Base-by-base conservation (phyloP, 2,113 vertebrate species). In the Cercopithecus mona region DNA sequence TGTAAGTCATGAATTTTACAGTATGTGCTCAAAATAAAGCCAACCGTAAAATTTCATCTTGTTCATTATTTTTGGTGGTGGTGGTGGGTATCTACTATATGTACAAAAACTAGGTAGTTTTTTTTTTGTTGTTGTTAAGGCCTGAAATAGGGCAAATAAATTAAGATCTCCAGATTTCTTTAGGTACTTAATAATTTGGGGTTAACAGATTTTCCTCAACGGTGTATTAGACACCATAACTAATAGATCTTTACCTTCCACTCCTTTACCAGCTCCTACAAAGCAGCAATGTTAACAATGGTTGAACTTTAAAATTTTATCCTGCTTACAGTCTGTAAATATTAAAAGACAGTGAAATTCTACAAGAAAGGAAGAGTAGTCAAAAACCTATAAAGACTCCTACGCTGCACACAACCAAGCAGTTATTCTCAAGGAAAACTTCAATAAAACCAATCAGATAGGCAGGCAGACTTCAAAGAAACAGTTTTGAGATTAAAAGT, bases 11-110 rank as follows among this genome's bases (percentile, higher is more conserved):
- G 14, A 85, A 76, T 59, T 64, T 90, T 94, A 64, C 25, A 89
- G 22, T 45, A 30, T 16, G 64, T 76, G n/a, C 48, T 81, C 68
- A 94, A 73, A 95, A 84, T 50, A 93, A 76, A 76, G 35, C 1
- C 70, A 96, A 97, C 9, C 30, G 66, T 85, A 72, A 85, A 94
- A 96, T 82, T 82, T 50, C 30, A 80, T 81, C 82, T 84, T n/a
- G 81, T 68, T 70, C 35, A 55, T 57, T 52, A 48, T 92, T 23
- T 8, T 2, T 0, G 7, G 16, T 30, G 17, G 35, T 25, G 3
- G 23, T 6, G 4, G 1, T 11, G 8, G 22, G 3, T 61, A 84
- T 32, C 52, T 92, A 59, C 43, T 32, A 7, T 61, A 61, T 50
- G 3, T 78, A 76, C 55, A 61, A 94, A 88, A 90, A 45, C 43